phyloP scores from a whole-genome alignment of 2,888 invertebrate species.

The Heliconius cydno region DNA sequence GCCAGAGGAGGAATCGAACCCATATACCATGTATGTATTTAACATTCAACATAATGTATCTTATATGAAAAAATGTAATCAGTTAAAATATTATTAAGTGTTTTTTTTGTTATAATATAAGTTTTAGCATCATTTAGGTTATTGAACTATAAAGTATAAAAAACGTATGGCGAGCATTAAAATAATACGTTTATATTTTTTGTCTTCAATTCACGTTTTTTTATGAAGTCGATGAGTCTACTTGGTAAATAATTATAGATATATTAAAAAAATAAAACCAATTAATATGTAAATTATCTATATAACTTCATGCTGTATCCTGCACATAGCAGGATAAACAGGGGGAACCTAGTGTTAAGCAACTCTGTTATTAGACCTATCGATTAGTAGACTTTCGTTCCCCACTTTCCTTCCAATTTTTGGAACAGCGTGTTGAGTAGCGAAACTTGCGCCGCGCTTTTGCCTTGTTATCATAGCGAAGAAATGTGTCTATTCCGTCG shows the following conservation, averaged over 20 bases:
- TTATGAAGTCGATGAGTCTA: neutral
- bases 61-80: neutral
- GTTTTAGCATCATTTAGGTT: neutral
- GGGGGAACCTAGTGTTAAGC: too few species aligned
- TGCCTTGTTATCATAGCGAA: too few species aligned
- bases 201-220: neutral
- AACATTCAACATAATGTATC: neutral
- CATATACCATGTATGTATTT: neutral
- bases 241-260: neutral
- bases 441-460: too few species aligned
- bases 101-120: neutral
- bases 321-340: too few species aligned
- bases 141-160: neutral
- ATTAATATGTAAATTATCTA: too few species aligned
- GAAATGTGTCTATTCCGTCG: too few species aligned
- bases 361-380: too few species aligned
- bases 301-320: too few species aligned
- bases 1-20: neutral
- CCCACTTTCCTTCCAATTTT: too few species aligned
- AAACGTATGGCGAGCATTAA: neutral
- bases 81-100: neutral
- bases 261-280: neutral
- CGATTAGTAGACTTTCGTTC: too few species aligned
- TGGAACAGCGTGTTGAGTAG: too few species aligned
- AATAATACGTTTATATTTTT: neutral